These are phyloP conservation scores for Percina caprodes DNA, from an alignment of 2,113 vertebrate genomes.

Conservation along the genomic window DNA sequence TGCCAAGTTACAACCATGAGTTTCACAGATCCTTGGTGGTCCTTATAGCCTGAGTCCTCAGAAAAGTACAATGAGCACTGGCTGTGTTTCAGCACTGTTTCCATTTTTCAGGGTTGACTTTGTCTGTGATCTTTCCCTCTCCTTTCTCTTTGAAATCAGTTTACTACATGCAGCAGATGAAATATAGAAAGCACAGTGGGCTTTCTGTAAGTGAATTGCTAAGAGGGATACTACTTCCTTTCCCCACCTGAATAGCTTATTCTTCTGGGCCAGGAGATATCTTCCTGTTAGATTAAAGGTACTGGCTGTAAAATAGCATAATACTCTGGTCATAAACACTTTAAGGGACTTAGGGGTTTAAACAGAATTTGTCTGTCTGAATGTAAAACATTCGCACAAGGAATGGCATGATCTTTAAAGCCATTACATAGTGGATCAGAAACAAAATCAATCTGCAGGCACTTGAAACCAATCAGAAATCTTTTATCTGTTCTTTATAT, in stretches of 20 bases:
- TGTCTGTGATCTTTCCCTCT: constrained; percentile 32
- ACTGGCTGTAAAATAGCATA: not conserved
- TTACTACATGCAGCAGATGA: constrained; percentile 10
- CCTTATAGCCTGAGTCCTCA: not conserved
- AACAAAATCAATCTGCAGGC: constrained; percentile 16
- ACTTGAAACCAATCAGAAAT: not conserved
- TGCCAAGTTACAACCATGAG: not conserved
- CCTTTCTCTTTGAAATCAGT: constrained; percentile 49
- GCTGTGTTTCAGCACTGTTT: constrained; percentile 8
- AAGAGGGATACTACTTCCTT: constrained; percentile 10
- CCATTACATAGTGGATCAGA: not conserved
- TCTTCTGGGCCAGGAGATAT: constrained; percentile 3
- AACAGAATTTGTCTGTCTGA: not conserved
- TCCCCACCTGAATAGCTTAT: not conserved
- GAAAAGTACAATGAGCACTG: constrained; percentile 5
- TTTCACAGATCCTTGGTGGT: constrained; percentile 11
- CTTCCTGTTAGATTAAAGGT: not conserved
- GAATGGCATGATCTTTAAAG: constrained; percentile 7
- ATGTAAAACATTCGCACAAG: not conserved
- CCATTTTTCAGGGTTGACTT: constrained; percentile 44
- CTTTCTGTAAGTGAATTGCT: constrained; percentile 22
- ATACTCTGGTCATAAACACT: not conserved
- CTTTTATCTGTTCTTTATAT: constrained; percentile 16
- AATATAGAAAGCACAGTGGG: constrained; percentile 28
- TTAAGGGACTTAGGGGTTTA: not conserved